Percentiles rank a stretch among this genome's conserved stretches.
phyloP scores from a whole-genome alignment of 2,797 vertebrate species.

The Craterocephalus amniculus region DNA sequence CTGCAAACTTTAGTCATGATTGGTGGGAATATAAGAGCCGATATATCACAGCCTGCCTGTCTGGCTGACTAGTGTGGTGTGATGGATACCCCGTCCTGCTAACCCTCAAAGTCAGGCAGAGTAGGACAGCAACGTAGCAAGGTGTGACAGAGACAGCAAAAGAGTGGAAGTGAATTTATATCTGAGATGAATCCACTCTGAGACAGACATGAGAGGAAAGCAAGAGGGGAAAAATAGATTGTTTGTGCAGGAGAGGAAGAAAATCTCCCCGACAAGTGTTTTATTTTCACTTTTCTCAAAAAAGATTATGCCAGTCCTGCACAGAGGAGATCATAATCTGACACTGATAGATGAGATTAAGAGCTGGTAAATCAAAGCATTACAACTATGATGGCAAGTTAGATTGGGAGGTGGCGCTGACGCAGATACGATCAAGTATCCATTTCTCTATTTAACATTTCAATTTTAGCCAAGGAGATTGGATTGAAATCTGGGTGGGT shows the following conservation, averaged over 20 bases:
- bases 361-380: conserved; percentile 34
- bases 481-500: background rate
- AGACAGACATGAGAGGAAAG: background rate
- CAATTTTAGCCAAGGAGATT: background rate
- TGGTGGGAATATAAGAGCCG: conserved; percentile 47
- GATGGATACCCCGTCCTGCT: conserved; percentile 46
- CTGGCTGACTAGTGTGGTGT: conserved; percentile 30
- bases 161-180: background rate
- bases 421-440: conserved; percentile 16
- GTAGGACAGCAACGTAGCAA: conserved; percentile 15
- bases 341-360: conserved; percentile 42
- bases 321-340: conserved; percentile 29
- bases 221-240: background rate
- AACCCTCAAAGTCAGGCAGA: conserved; percentile 33
- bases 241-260: background rate
- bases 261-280: background rate
- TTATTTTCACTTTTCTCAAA: background rate
- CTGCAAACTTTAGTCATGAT: conserved; percentile 41
- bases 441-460: conserved; percentile 23
- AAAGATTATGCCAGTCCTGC: background rate
- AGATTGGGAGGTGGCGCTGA: conserved; percentile 29
- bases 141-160: conserved; percentile 9
- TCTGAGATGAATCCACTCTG: conserved; percentile 23
- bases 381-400: conserved; percentile 4
- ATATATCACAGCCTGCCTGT: conserved; percentile 60